These are phyloP conservation scores for Paracyclopina nana DNA, from an alignment of 1,140 invertebrate genomes.

Conservation along the genomic window DNA sequence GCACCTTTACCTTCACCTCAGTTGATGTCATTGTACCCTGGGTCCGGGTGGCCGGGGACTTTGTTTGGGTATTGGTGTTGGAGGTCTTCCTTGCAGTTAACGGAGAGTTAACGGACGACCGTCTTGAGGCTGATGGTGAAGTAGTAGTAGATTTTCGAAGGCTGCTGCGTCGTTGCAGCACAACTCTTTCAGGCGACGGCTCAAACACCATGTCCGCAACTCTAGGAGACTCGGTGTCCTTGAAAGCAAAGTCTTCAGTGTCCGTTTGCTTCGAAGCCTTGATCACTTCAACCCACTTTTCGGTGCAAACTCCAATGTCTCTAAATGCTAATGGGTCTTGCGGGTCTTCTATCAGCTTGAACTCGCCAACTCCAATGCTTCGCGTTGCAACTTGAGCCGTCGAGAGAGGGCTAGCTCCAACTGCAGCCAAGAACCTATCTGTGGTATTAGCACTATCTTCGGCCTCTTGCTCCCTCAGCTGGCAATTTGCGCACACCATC, in stretches of 20 bases:
- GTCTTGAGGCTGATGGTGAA: neutral
- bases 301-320: constrained; percentile 14
- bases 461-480: neutral
- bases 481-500: neutral
- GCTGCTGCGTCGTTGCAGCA: neutral
- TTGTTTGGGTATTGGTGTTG: no score
- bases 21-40: neutral
- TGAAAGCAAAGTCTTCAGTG: constrained; percentile 17
- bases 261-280: constrained; percentile 16
- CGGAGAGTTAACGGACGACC: constrained; percentile 4
- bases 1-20: neutral
- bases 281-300: constrained; percentile 17
- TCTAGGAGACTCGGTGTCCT: constrained; percentile 16
- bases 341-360: constrained; percentile 14
- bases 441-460: neutral
- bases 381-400: no score
- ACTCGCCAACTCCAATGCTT: constrained; percentile 16
- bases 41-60: neutral
- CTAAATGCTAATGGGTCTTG: constrained; percentile 3
- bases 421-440: neutral
- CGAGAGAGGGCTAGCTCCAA: neutral
- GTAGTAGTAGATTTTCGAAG: neutral
- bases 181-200: neutral
- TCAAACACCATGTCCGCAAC: constrained; percentile 12
- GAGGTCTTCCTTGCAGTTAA: neutral